Base-by-base conservation (phyloP, 2,888 invertebrate species). In the Sesia apiformis region DNA sequence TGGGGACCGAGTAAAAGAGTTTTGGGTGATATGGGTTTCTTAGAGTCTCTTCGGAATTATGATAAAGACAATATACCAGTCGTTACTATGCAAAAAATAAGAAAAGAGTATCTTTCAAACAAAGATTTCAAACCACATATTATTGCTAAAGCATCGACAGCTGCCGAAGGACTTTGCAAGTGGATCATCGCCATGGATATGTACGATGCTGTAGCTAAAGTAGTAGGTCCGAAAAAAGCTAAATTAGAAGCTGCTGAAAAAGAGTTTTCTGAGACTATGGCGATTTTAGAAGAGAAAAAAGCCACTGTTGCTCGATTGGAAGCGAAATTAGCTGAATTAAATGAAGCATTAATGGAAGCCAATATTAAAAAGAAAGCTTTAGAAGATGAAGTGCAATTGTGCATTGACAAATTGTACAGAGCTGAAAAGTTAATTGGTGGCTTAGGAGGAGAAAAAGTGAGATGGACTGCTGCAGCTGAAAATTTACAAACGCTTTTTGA, bases 121-220 rank as follows among this genome's bases (percentile, higher is more conserved):
- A 93, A 93, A 69, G 93, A 94, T 67, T 96, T 96, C 74, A 94
- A 94, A 64, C 96, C 96, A 2, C 88, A 91, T 57, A 91, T 94
- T 55, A 94, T 96, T 55, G 94, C 95, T 7, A 96, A 96, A 81
- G 97, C 97, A 0, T 98, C 98, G 0, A 94, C 96, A 60, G 98
- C 98, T 3, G 98, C 98, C 38, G 97, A 98, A 86, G 98, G 97
- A 53, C 87, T 96, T 49, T 97, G 96, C 76, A 94, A 95, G 74
- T 97, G 97, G 97, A 95, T 97, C 53, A 92, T 95, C 61, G 97
- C 97, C 1, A 94, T 97, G 93, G 96, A 97, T 70, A 93, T 95
- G 82, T 97, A 97, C 73, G 96, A 97, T 73, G 92, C 92, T 52
- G 95, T 96, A 3, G 94, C 94, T 52, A 95, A 95, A 83, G 92